These are phyloP conservation scores for Tapera naevia DNA, from an alignment of 2,797 vertebrate species.

Conservation along the genomic window DNA sequence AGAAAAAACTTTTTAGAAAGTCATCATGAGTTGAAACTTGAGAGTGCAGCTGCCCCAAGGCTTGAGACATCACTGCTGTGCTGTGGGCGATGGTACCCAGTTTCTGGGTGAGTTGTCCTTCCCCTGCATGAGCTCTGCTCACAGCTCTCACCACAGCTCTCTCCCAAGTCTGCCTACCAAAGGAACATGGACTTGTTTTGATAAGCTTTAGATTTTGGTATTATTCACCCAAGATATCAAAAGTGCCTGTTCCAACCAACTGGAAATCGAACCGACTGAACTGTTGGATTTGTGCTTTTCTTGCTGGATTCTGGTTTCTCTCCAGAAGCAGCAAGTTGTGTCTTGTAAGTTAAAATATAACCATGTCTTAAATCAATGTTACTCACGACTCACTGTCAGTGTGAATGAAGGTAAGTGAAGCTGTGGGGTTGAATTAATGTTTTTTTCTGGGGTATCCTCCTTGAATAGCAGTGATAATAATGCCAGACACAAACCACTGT, in stretches of 20 bases:
- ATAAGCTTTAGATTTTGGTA: not conserved
- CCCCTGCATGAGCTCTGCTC: not conserved
- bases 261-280: not conserved
- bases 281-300: not conserved
- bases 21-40: not conserved
- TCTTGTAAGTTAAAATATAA: not conserved
- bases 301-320: not conserved
- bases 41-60: not conserved
- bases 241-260: not conserved
- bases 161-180: not conserved
- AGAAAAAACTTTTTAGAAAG: not conserved
- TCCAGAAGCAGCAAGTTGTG: not conserved
- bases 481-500: not conserved
- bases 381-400: not conserved
- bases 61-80: not conserved
- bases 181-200: not conserved
- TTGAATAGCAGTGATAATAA: not conserved
- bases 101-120: not conserved
- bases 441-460: not conserved
- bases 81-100: fast-evolving
- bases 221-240: not conserved
- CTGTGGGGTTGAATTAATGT: not conserved
- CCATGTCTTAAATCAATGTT: not conserved
- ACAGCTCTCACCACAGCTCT: fast-evolving
- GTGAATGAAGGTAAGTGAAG: not conserved